These are phyloP conservation scores for Orientallactaga bullata DNA, from an alignment of 2,113 vertebrate species.

Conservation along the genomic window DNA sequence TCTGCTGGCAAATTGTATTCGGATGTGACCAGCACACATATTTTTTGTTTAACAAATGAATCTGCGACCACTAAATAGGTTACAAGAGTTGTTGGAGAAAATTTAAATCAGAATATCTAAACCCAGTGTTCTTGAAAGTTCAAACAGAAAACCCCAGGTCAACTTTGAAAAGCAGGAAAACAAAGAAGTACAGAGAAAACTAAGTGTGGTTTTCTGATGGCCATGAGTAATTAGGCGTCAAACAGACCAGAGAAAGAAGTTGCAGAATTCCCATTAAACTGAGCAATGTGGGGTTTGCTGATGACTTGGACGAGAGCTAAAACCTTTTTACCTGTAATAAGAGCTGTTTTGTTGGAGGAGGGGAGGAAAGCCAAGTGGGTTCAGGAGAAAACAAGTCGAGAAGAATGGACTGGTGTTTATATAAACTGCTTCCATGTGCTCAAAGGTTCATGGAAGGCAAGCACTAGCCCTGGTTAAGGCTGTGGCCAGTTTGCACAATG, in stretches of 20 bases:
- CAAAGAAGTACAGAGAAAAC: background rate
- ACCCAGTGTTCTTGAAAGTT: background rate
- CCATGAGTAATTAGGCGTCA: conserved; percentile 19
- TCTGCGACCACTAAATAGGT: background rate
- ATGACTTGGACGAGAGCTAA: conserved; percentile 10
- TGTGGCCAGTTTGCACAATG: background rate
- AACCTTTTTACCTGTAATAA: conserved; percentile 1
- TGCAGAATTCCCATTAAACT: background rate
- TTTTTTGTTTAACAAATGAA: background rate
- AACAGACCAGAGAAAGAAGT: background rate
- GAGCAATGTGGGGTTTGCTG: background rate
- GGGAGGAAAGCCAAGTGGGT: background rate
- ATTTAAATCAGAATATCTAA: background rate
- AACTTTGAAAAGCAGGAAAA: background rate
- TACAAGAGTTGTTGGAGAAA: background rate
- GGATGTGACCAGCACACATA: background rate
- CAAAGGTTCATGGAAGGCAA: background rate
- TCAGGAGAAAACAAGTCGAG: background rate
- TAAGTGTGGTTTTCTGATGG: background rate
- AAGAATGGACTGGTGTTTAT: background rate
- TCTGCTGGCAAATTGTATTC: background rate
- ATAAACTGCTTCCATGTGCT: background rate
- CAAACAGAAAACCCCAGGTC: background rate
- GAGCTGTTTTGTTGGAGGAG: background rate
- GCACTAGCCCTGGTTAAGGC: background rate